Conservation (phyloP, 2,113 vertebrate species). For the Rana temporaria region DNA sequence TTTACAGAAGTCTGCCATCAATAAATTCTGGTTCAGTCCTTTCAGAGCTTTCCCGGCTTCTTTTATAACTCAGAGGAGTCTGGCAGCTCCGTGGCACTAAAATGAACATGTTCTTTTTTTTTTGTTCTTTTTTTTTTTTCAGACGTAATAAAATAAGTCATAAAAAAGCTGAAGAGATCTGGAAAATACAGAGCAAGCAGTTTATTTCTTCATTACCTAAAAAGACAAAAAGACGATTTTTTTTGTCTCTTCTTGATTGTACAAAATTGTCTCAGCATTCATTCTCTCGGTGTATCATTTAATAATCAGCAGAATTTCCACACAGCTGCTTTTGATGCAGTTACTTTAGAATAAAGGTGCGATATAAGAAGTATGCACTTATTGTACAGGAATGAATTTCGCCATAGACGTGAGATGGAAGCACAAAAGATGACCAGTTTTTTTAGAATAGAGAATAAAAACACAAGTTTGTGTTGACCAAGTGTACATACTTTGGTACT, state of each 20-base stretch:
- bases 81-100: conserved; percentile 32
- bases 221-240: not conserved
- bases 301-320: conserved; percentile 26
- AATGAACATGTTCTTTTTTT: conserved; percentile 40
- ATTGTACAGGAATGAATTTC: too few species aligned
- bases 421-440: too few species aligned
- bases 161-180: conserved; percentile 44
- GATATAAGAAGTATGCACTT: too few species aligned
- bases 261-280: not conserved
- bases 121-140: conserved; percentile 20
- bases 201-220: conserved; percentile 46
- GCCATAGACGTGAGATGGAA: too few species aligned
- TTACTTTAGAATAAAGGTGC: too few species aligned
- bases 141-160: conserved; percentile 50
- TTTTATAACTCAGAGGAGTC: conserved; percentile 36
- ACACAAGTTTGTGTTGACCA: too few species aligned
- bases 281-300: conserved; percentile 17
- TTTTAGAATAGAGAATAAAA: too few species aligned
- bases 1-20: not conserved
- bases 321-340: not conserved
- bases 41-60: conserved; percentile 23
- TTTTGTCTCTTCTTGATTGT: not conserved
- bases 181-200: conserved; percentile 47
- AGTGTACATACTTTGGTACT: too few species aligned
- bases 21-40: conserved; percentile 34